phyloP scores from a whole-genome alignment of 2,113 vertebrate species.

The Pachypanchax playfairii region DNA sequence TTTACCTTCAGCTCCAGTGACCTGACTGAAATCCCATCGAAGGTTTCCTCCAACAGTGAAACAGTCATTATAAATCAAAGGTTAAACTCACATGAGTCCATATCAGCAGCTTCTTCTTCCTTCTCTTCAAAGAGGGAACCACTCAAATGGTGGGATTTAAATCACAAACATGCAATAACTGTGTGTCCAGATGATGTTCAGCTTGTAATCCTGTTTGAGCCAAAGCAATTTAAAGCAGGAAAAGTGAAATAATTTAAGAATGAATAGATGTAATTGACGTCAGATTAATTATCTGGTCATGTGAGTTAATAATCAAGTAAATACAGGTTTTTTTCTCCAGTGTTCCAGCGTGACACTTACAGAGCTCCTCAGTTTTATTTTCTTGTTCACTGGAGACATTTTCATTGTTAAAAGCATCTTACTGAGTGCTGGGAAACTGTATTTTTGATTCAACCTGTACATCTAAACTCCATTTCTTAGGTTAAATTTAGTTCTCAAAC shows the following conservation, averaged over 20 bases:
- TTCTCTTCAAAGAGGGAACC: neutral
- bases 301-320: too few relatives aligned
- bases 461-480: neutral
- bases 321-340: neutral
- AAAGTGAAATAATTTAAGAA: neutral
- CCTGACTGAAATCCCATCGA: slow-evolving; percentile 37
- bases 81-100: slow-evolving; percentile 34
- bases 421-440: too few relatives aligned
- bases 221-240: neutral
- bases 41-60: slow-evolving; percentile 27
- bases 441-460: too few relatives aligned
- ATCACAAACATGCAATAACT: neutral
- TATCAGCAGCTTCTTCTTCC: neutral
- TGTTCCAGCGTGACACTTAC: too few relatives aligned
- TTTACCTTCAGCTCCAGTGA: slow-evolving; percentile 59
- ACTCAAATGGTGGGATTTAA: neutral
- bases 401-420: too few relatives aligned
- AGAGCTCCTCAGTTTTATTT: too few relatives aligned
- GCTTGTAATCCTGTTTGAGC: neutral
- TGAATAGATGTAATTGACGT: neutral
- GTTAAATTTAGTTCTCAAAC: neutral
- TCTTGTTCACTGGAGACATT: too few relatives aligned
- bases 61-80: slow-evolving; percentile 52
- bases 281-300: too few relatives aligned
- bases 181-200: neutral